Evolutionary conservation across 2,888 invertebrate genomes (phyloP).

Genomic region (Horisme vitalbata): DNA sequence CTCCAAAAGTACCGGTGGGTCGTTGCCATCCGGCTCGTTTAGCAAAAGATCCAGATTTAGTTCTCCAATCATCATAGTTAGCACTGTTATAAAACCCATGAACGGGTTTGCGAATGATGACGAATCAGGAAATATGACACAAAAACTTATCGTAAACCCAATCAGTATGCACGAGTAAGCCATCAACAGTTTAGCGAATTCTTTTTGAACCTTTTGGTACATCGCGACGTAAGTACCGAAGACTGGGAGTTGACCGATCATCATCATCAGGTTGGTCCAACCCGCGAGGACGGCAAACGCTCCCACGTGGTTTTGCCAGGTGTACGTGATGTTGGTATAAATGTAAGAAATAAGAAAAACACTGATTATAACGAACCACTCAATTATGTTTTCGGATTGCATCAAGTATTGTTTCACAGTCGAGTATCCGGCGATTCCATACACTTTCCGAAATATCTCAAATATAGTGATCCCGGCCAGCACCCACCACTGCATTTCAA

Average conservation of each 20-base stretch:
- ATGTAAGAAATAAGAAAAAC: constrained; percentile 92
- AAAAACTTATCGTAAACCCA: constrained; percentile 94
- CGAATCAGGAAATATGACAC: constrained; percentile 92
- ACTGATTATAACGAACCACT: constrained; percentile 93
- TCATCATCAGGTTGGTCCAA: constrained; percentile 95
- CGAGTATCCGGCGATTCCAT: constrained; percentile 91
- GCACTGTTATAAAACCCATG: constrained; percentile 91
- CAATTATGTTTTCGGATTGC: constrained; percentile 92
- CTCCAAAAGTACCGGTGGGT: constrained; percentile 89
- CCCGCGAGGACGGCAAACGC: constrained; percentile 93
- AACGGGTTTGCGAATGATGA: constrained; percentile 92
- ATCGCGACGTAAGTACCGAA: constrained; percentile 95
- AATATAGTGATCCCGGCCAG: constrained; percentile 90
- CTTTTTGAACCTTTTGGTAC: constrained; percentile 94
- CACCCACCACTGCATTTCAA: constrained; percentile 93
- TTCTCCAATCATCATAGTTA: constrained; percentile 96
- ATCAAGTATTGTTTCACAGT: constrained; percentile 91
- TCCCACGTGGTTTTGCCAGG: constrained; percentile 94
- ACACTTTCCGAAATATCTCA: constrained; percentile 91
- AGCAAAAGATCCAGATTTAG: constrained; percentile 89
- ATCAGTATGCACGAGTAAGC: constrained; percentile 93
- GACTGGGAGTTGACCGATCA: constrained; percentile 94
- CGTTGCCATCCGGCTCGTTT: constrained; percentile 89
- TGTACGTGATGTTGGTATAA: constrained; percentile 88
- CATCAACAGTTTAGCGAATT: constrained; percentile 92